Percentiles rank a stretch among this genome's conserved stretches.
These are phyloP conservation scores for Plusia festucae DNA, from an alignment of 2,888 invertebrate species.

Conservation along the genomic window DNA sequence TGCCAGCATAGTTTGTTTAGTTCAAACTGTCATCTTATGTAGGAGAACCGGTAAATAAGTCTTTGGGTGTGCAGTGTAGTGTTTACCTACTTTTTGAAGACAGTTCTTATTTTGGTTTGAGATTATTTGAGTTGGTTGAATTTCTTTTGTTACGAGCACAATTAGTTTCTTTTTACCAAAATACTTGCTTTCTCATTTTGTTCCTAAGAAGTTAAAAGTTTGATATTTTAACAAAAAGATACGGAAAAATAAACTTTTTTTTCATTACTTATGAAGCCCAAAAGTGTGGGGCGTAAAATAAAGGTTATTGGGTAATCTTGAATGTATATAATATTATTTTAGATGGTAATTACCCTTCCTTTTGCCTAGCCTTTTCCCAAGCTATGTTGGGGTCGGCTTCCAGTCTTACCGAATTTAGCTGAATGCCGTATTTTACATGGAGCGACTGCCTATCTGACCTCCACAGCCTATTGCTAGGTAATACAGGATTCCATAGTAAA, in stretches of 20 bases:
- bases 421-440: no score
- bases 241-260: background rate
- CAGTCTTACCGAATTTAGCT: no score
- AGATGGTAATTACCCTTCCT: no score
- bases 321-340: no score
- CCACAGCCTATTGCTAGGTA: no score
- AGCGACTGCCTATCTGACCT: no score
- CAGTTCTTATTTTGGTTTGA: background rate
- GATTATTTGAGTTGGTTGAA: background rate
- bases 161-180: background rate
- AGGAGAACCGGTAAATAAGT: constrained; percentile 1
- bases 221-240: background rate
- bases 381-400: no score
- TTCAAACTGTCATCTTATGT: background rate
- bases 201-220: constrained; percentile 4
- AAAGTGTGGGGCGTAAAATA: background rate
- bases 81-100: background rate
- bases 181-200: background rate
- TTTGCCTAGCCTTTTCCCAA: no score
- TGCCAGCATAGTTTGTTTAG: constrained; percentile 4
- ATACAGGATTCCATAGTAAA: no score
- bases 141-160: background rate
- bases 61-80: background rate
- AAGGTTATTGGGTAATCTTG: background rate
- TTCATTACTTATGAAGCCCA: background rate